Evolutionary conservation across 1,140 invertebrate species (phyloP).

Genomic region (Aphidius gifuensis): DNA sequence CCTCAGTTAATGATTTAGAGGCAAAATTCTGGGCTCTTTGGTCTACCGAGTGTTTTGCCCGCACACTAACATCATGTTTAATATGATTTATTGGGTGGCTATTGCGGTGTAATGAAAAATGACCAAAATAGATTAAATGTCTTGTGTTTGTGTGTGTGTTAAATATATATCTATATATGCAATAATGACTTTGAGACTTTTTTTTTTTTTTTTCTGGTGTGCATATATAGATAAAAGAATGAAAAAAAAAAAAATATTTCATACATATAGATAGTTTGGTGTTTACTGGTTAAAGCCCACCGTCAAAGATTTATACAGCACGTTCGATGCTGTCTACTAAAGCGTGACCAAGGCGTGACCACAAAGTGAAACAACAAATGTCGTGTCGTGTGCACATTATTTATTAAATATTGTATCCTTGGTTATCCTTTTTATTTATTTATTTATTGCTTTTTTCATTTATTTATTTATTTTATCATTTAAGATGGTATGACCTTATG

Average conservation of each 20-base stretch:
- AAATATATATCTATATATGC: constrained; percentile 23
- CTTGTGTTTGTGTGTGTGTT: constrained; percentile 14
- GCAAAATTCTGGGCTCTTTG: constrained; percentile 26
- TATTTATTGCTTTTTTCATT: too few relatives aligned
- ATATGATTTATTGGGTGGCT: constrained; percentile 45
- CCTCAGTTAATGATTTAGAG: constrained; percentile 46
- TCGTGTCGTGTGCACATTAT: background rate
- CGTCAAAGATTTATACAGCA: constrained; percentile 6
- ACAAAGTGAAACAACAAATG: constrained; percentile 18
- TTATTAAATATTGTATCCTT: too few relatives aligned
- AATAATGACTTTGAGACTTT: too few relatives aligned
- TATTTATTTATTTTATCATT: too few relatives aligned
- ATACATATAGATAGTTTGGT: too few relatives aligned
- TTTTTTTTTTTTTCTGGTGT: too few relatives aligned
- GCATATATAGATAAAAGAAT: too few relatives aligned
- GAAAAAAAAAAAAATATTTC: too few relatives aligned
- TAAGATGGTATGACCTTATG: too few relatives aligned
- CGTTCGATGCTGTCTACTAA: constrained; percentile 12
- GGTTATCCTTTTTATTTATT: too few relatives aligned
- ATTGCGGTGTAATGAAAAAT: constrained; percentile 44
- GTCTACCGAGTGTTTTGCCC: constrained; percentile 12
- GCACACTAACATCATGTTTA: constrained; percentile 41
- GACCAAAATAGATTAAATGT: constrained; percentile 38
- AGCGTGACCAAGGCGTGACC: constrained; percentile 15
- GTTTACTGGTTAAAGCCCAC: too few relatives aligned